Evolutionary conservation across 2,888 invertebrate genomes (phyloP), one percentile per base, ranked within the genome.

Genomic region (Lycophotia porphyrea): DNA sequence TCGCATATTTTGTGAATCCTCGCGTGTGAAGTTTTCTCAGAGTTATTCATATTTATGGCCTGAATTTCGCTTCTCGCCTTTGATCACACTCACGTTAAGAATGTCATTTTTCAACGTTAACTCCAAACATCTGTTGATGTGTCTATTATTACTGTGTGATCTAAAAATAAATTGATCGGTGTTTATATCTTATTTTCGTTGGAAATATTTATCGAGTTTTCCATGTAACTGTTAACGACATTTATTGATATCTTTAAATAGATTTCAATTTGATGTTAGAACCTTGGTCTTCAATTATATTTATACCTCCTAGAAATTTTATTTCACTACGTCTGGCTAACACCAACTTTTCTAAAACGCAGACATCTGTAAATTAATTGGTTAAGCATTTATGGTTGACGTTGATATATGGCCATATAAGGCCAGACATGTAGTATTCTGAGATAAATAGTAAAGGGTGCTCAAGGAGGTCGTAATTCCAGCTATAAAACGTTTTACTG

Each of bases 1-100:
- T 88, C 79, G 89, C 92, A 91, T 91, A 92, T 93, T 91, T 91
- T 88, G 89, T 89, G 89, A 91, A 92, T 89, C 89, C 86, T 89
- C 86, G 84, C 84, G 84, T 87, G 88, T 86, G 88, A 91, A 92
- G 84, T 90, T 92, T 89, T 84, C 84, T 83, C 84, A 74, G 84
- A 84, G 79, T 85, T 86, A 87, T 87, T 88, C 81, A 88, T 88
- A 89, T 90, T 91, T 91, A 91, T 90, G 85, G 85, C 81, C 64
- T 27, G 79, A 88, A 88, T 86, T 89, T 88, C 67, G 83, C 84
- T 65, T 81, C 73, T 76, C 69, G 80, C 77, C 83, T 87, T 84
- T 85, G 89, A 89, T 89, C 84, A 77, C 76, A 71, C 73, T 81
- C 69, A 77, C 79, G 78, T 83, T 80, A 86, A 84, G 82, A 87